These are phyloP conservation scores for Anadara kagoshimensis DNA, from an alignment of 1,140 invertebrate species.

Conservation along the genomic window DNA sequence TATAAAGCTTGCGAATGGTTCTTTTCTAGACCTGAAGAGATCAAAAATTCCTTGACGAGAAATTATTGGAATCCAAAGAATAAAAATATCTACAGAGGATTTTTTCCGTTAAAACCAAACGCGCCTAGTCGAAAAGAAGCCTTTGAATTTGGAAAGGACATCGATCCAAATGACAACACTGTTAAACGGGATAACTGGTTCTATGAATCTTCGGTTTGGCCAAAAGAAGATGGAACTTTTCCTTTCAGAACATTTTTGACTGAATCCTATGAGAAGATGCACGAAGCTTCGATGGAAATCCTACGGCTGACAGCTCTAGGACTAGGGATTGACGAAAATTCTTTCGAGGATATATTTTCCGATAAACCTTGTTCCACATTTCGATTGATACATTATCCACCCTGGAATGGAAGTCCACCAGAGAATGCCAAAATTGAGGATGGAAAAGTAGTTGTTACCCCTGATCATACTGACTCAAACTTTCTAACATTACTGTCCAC, in stretches of 20 bases:
- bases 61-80: conserved; percentile 54
- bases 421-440: conserved; percentile 43
- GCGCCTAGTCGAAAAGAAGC: conserved; percentile 52
- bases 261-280: conserved; percentile 39
- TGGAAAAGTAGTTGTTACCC: conserved; percentile 47
- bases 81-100: conserved; percentile 55
- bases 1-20: conserved; percentile 53
- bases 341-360: conserved; percentile 48
- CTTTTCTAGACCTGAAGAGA: conserved; percentile 43
- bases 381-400: conserved; percentile 57
- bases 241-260: conserved; percentile 40
- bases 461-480: conserved; percentile 55
- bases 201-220: conserved; percentile 47
- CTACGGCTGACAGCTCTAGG: conserved; percentile 49
- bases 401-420: conserved; percentile 39
- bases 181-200: conserved; percentile 38
- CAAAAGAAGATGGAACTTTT: conserved; percentile 46
- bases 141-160: conserved; percentile 54
- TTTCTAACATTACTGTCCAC: conserved; percentile 58
- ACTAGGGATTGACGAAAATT: conserved; percentile 49
- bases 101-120: conserved; percentile 47
- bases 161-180: conserved; percentile 16
- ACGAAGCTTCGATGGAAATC: conserved; percentile 53
- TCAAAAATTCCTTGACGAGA: conserved; percentile 41
- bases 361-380: conserved; percentile 54